Percentiles rank a stretch among this genome's conserved stretches.
Evolutionary conservation across 2,797 vertebrate species (phyloP).

Genomic region (Spinus olivaceus): DNA sequence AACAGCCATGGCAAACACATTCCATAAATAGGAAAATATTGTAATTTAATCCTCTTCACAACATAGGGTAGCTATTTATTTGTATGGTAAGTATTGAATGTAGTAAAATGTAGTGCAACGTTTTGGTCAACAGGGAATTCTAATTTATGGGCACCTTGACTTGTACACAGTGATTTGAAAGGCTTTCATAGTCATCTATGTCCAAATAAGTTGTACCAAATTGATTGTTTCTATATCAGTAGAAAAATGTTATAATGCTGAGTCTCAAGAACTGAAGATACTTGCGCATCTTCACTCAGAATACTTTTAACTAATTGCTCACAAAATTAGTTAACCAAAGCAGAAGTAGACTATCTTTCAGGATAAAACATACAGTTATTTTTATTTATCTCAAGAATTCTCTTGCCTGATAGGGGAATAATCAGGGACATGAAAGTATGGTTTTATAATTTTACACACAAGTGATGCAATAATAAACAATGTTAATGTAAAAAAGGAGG

Average conservation of each 20-base stretch:
- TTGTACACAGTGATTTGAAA: neutral
- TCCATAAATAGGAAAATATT: neutral
- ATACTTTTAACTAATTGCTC: neutral
- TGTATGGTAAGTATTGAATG: neutral
- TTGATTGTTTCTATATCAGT: neutral
- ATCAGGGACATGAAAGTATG: neutral
- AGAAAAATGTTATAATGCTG: neutral
- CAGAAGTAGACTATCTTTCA: neutral
- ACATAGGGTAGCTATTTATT: neutral
- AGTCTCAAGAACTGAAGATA: neutral
- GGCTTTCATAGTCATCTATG: neutral
- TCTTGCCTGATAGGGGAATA: neutral
- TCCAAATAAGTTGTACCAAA: neutral
- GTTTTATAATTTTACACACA: neutral
- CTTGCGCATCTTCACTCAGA: neutral
- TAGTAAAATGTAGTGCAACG: neutral
- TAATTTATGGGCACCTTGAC: neutral
- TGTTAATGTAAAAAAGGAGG: neutral
- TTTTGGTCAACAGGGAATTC: neutral
- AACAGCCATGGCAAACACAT: neutral
- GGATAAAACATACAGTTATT: neutral
- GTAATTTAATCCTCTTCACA: neutral
- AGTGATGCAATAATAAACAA: neutral
- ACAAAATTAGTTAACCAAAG: neutral
- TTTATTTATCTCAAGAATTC: neutral